A percentile compares a stretch with the other conserved stretches of the same genome.
These are phyloP conservation scores for Arge pagana DNA, from an alignment of 2,888 invertebrate genomes.

Conservation along the genomic window DNA sequence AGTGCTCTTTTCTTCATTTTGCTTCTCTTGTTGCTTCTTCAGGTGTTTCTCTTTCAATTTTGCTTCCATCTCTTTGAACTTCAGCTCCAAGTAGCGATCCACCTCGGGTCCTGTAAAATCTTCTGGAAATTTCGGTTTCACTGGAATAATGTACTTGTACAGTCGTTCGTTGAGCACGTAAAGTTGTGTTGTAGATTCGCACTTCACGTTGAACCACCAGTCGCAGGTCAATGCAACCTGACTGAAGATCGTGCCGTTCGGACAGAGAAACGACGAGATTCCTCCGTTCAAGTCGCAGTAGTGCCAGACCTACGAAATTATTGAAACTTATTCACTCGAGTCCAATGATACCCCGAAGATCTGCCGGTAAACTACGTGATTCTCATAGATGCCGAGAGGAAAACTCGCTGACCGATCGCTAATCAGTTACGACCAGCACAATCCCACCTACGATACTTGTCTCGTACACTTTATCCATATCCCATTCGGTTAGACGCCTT, in stretches of 20 bases:
- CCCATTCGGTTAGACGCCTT: no score
- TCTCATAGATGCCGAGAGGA: no score
- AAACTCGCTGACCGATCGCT: no score
- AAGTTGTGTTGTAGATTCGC: slow-evolving; percentile 79
- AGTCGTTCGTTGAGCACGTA: slow-evolving; percentile 87
- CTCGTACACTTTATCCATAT: no score
- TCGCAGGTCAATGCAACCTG: slow-evolving; percentile 88
- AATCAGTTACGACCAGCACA: no score
- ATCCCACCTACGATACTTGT: no score
- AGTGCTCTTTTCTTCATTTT: slow-evolving; percentile 43
- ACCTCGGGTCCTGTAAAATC: slow-evolving; percentile 88
- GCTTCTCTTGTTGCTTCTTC: slow-evolving; percentile 46
- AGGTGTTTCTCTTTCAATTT: slow-evolving; percentile 72
- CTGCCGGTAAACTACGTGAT: no score
- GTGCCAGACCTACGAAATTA: slow-evolving; percentile 81
- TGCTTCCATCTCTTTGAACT: slow-evolving; percentile 86
- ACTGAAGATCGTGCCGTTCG: slow-evolving; percentile 89
- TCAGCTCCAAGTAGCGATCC: slow-evolving; percentile 81
- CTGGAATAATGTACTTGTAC: slow-evolving; percentile 85
- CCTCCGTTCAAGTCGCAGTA: slow-evolving; percentile 90
- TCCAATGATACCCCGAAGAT: no score
- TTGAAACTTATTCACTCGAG: no score
- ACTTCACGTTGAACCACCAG: slow-evolving; percentile 93
- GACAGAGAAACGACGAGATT: slow-evolving; percentile 86
- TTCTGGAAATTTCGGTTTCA: slow-evolving; percentile 87